A percentile compares a stretch with the other conserved stretches of the same genome.
Evolutionary conservation across 2,113 vertebrate genomes (phyloP).

Genomic region (Poecilia latipinna): DNA sequence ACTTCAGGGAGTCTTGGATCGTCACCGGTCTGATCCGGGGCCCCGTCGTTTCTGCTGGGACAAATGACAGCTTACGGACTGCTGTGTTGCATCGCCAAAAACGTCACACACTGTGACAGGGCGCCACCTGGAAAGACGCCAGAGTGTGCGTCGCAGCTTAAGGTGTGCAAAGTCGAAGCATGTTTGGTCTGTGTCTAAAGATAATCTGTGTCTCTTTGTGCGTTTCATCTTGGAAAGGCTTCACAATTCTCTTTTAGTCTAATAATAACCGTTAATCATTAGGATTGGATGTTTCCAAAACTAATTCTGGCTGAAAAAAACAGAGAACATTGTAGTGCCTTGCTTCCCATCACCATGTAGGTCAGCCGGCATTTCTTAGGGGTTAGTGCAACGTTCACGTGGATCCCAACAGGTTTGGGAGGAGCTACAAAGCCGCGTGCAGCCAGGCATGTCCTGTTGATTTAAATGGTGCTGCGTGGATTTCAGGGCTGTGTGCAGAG

Average conservation of each 20-base stretch:
- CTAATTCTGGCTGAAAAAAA: neutral
- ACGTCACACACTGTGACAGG: conserved; percentile 21
- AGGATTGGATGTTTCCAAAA: neutral
- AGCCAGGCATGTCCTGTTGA: rapidly evolving
- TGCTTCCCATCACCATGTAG: neutral
- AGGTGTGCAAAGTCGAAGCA: neutral
- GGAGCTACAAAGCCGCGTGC: neutral
- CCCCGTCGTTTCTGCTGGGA: conserved; percentile 29
- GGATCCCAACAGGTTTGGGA: neutral
- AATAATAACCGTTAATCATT: neutral
- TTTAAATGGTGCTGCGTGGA: neutral
- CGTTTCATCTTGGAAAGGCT: neutral
- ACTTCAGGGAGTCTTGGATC: conserved; percentile 4
- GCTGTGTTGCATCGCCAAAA: conserved; percentile 39
- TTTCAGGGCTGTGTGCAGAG: neutral
- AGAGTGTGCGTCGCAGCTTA: neutral
- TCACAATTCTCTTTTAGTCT: neutral
- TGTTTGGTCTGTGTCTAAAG: neutral
- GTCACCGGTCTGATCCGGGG: conserved; percentile 5
- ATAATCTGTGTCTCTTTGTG: neutral
- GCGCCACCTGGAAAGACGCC: conserved; percentile 37
- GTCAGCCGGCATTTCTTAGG: neutral
- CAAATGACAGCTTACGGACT: conserved; percentile 34
- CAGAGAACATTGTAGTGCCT: neutral
- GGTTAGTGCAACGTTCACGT: neutral